Evolutionary conservation across 2,797 vertebrate species (phyloP).

Genomic region (Triplophysa yarkandensis): DNA sequence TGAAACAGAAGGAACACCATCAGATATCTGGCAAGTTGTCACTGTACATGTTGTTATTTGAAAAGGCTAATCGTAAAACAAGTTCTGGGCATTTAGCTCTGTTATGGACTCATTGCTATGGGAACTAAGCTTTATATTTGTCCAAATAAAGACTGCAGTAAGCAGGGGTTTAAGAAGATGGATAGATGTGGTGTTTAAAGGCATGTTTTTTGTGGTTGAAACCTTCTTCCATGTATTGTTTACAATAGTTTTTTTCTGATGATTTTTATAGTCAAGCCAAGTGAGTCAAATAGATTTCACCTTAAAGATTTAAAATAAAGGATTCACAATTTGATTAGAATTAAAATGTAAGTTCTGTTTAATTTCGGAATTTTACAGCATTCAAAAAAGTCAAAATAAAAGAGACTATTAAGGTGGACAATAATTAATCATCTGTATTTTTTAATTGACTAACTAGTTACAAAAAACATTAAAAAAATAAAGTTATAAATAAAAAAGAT

Average conservation of each 20-base stretch:
- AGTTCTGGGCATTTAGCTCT: constrained; percentile 39
- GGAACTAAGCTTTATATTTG: constrained; percentile 54
- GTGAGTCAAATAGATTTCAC: neutral
- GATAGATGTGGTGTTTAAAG: constrained; percentile 59
- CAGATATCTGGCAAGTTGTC: constrained; percentile 18
- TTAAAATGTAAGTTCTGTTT: no score
- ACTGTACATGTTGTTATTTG: constrained; percentile 48
- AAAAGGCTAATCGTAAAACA: constrained; percentile 49
- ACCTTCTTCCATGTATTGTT: constrained; percentile 9
- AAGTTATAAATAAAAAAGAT: neutral
- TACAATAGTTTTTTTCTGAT: constrained; percentile 4
- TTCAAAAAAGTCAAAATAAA: neutral
- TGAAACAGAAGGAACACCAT: constrained; percentile 36
- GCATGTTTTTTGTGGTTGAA: constrained; percentile 32
- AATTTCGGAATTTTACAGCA: no score
- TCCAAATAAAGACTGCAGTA: constrained; percentile 39
- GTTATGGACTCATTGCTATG: constrained; percentile 51
- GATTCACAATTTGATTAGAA: neutral
- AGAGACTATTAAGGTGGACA: neutral
- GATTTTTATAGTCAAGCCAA: constrained; percentile 42
- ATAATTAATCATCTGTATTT: no score
- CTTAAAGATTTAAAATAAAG: neutral
- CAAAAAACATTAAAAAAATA: no score
- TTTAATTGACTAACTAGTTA: no score
- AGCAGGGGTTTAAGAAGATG: constrained; percentile 60